A percentile compares a stretch with the other conserved stretches of the same genome.
Evolutionary conservation across 2,113 vertebrate genomes (phyloP).

Genomic region (Zosterops japonicus): DNA sequence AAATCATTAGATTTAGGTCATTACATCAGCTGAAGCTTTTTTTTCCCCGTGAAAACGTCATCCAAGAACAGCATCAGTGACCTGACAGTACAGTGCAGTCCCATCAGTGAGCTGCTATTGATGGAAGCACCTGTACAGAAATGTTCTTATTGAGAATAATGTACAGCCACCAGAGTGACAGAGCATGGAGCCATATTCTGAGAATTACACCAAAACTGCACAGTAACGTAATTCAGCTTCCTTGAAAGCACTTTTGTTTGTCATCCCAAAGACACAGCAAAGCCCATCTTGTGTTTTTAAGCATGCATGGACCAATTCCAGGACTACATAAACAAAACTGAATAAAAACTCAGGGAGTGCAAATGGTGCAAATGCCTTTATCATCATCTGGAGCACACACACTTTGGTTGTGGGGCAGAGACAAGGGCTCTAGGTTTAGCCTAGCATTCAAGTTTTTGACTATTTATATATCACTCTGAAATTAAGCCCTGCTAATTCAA

Average conservation of each 20-base stretch:
- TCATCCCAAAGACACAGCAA: neutral
- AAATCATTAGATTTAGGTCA: neutral
- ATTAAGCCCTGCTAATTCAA: neutral
- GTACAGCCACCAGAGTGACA: neutral
- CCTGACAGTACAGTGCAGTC: neutral
- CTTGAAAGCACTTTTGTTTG: slow-evolving; percentile 23
- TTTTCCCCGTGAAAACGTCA: neutral
- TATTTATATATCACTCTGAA: neutral
- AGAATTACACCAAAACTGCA: neutral
- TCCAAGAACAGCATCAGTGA: neutral
- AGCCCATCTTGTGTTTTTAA: neutral
- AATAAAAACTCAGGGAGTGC: neutral
- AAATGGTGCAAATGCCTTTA: neutral
- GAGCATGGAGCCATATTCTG: neutral
- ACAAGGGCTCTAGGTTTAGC: neutral
- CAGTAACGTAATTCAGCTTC: neutral
- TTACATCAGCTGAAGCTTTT: neutral
- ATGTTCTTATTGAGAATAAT: neutral
- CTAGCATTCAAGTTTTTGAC: neutral
- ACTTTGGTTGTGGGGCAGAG: neutral
- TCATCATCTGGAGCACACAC: neutral
- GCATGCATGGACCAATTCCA: neutral
- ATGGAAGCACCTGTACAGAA: neutral
- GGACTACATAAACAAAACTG: neutral
- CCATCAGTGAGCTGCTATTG: neutral